Evolutionary conservation across 2,888 invertebrate species (phyloP).

Genomic region (Ophion ventricosus): DNA sequence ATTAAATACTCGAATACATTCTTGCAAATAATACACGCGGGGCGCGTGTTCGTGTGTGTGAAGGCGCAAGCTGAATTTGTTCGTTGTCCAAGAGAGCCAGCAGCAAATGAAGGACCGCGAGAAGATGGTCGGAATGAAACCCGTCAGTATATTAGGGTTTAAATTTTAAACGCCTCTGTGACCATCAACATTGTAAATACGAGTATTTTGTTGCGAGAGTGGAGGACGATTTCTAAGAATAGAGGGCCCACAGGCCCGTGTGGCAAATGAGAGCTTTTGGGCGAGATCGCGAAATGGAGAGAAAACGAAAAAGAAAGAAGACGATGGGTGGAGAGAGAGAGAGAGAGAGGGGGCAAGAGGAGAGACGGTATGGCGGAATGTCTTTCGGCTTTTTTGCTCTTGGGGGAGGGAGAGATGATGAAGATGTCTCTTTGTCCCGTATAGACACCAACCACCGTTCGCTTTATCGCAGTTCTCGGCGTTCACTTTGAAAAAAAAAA

Average conservation of each 20-base stretch:
- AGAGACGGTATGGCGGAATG: not conserved
- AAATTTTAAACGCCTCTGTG: conserved; percentile 79
- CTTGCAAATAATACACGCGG: conserved; percentile 64
- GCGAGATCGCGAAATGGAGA: conserved; percentile 44
- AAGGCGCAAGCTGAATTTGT: conserved; percentile 57
- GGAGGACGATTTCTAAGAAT: conserved; percentile 77
- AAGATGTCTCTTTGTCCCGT: conserved; percentile 48
- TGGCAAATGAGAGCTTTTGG: conserved; percentile 56
- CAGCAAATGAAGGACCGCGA: conserved; percentile 52
- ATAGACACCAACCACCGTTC: conserved; percentile 14
- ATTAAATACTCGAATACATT: conserved; percentile 78
- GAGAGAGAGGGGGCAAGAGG: not conserved
- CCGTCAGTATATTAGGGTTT: conserved; percentile 77
- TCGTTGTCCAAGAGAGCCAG: conserved; percentile 50
- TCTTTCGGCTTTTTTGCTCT: conserved; percentile 31
- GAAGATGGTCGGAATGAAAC: conserved; percentile 50
- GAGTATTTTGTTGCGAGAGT: conserved; percentile 70
- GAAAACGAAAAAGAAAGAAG: conserved; percentile 9
- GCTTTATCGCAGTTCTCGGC: conserved; percentile 14
- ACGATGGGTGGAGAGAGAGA: conserved; percentile 20
- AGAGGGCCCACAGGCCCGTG: conserved; percentile 68
- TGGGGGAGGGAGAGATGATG: conserved; percentile 26
- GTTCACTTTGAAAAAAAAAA: conserved; percentile 19
- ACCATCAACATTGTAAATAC: conserved; percentile 81
- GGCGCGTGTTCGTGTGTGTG: conserved; percentile 57